A percentile compares a stretch with the other conserved stretches of the same genome.
Evolutionary conservation across 2,113 vertebrate species (phyloP).

Genomic region (Martes martes): DNA sequence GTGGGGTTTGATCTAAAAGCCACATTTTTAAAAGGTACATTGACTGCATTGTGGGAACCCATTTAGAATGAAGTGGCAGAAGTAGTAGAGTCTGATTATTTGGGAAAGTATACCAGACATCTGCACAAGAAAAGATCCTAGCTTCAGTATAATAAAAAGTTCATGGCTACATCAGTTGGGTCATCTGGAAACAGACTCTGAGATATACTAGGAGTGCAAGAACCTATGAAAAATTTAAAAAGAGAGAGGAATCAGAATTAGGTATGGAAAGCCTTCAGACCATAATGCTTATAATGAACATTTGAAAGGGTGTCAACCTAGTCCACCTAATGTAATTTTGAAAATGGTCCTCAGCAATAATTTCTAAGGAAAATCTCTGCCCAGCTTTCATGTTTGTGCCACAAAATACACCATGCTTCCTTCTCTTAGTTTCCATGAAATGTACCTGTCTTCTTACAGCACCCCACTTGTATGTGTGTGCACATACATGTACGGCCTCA

Average conservation of each 20-base stretch:
- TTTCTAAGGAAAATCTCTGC: background rate
- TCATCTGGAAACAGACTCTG: background rate
- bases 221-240: background rate
- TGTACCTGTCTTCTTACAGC: background rate
- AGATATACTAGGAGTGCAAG: background rate
- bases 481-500: background rate
- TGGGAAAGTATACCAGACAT: background rate
- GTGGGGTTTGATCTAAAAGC: background rate
- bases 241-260: background rate
- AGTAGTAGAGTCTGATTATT: background rate
- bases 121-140: background rate
- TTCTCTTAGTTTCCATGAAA: background rate
- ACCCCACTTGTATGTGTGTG: background rate
- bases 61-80: background rate
- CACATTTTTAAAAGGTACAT: background rate
- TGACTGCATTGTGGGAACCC: background rate
- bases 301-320: background rate
- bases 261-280: fast-evolving
- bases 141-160: background rate
- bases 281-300: background rate
- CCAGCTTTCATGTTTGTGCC: background rate
- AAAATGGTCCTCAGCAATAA: background rate
- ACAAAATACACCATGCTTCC: background rate
- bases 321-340: background rate
- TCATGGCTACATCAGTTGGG: background rate